Base-by-base conservation (phyloP, 2,888 invertebrate genomes). In the Theretra japonica region DNA sequence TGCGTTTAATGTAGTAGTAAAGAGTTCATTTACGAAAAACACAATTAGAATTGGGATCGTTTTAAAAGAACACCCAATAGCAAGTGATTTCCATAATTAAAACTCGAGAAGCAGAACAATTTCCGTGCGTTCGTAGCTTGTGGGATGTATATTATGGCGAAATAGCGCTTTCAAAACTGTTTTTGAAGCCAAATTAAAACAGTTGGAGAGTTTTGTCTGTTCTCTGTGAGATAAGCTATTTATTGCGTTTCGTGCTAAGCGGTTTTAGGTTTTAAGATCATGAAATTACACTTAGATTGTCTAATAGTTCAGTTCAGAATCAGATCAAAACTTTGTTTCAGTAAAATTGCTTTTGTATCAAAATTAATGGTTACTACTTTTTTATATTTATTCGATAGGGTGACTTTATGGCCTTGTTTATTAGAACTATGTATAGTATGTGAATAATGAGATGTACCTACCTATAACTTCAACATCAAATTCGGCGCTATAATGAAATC, bases 101-200 rank as follows among this genome's bases (percentile, higher is more conserved):
- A 65, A 23, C 23, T 48, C 19, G 15, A 41, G 6, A 48, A 48
- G 17, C 21, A 23, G 65, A 41, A 65, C 48, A 65, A 65, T 48
- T 65, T 62, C 62, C 30, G n/a, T 53, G 69, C 19, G 30, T 69
- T 56, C 25, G 30, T 69, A 57, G 56, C 56, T 58, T 41, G 17
- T 56, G 21, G 30, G 23, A 68, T 50, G 57, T 58, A 28, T 70
- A 58, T 68, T 68, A 69, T 53, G 60, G 59, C 53, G 69, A 33
- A 59, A 62, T 23, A 28, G 60, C 41, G 53, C n/a, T 28, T 69
- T 70, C 77, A 75, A 81, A 80, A 81, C 76, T 78, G 78, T 76
- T 80, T 80, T 79, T 72, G 77, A 79, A 81, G 80, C 79, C 75
- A 82, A 83, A 85, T 85, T 83, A 83, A 82, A 84, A 84, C 76